Evolutionary conservation across 1,140 invertebrate genomes (phyloP), one percentile per base, ranked within the genome.

Genomic region (Zaprionus ghesquierei): DNA sequence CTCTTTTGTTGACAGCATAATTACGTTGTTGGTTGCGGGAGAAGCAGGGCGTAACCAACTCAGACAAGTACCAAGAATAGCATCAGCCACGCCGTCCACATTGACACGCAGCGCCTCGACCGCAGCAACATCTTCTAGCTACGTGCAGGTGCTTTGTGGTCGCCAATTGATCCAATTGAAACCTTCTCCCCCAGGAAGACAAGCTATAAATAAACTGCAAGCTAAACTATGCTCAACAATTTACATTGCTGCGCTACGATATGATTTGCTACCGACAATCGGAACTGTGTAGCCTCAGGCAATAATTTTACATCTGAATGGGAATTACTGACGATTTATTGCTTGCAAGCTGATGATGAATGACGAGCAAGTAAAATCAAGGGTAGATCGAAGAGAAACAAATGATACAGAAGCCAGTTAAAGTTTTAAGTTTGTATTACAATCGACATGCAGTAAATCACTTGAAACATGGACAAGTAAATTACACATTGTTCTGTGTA

Each of bases 1-100:
- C 62, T 79, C n/a, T 75, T 86, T 79, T 82, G 82, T 87, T 87
- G 82, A 89, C 82, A 87, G 79, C 82, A 87, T 87, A 89, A 87
- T 87, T 89, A 89, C 76, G 84, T 70, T 79, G 84, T 77, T 82
- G 79, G 81, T 62, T 79, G 61, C 4, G 27, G 27, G 46, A 49
- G 10, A 33, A 6, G 41, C 49, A 46, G 44, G 18, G 33, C 15
- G 56, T 23, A 78, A 66, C 71, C 81, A 78, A 81, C 64, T 53
- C 33, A 70, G 49, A 69, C 58, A 15, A 38, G 49, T 10, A 59
- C 59, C 53, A 25, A 1, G 18, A 20, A 44, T 9, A 44, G 18
- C 41, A 64, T 75, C 54, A 75, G 49, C 44, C 63, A 33, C 20
- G 51, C n/a, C n/a, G n/a, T n/a, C n/a, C n/a, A 13, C 23, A 55